These are phyloP conservation scores for Parnassius apollo DNA, from an alignment of 2,888 invertebrate genomes.

Conservation along the genomic window DNA sequence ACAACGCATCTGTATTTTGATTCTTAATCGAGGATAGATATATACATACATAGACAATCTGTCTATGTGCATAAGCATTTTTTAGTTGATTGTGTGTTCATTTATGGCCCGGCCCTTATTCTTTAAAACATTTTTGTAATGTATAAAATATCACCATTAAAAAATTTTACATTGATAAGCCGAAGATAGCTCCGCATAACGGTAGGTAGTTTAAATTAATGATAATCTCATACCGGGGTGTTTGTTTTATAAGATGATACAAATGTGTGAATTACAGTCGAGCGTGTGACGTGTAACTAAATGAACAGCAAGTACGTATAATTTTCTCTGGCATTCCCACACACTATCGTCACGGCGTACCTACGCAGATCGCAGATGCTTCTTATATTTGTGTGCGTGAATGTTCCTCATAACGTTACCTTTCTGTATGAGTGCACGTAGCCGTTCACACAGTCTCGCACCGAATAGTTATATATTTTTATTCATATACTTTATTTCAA, in stretches of 20 bases:
- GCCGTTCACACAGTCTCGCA: slow-evolving; percentile 41
- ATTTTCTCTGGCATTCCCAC: slow-evolving; percentile 77
- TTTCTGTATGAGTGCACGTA: slow-evolving; percentile 60
- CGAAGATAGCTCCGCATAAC: slow-evolving; percentile 42
- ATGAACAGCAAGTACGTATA: slow-evolving; percentile 72
- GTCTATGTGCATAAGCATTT: too few species aligned
- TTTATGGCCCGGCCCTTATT: too few species aligned
- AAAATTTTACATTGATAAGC: slow-evolving; percentile 30
- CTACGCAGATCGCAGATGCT: slow-evolving; percentile 56
- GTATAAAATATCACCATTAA: slow-evolving; percentile 14
- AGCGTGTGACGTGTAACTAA: slow-evolving; percentile 53
- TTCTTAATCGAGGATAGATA: too few species aligned
- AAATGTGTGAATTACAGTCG: slow-evolving; percentile 72
- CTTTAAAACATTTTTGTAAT: too few species aligned
- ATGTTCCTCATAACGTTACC: slow-evolving; percentile 28
- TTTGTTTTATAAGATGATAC: slow-evolving; percentile 70
- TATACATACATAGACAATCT: too few species aligned
- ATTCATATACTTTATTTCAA: slow-evolving; percentile 39
- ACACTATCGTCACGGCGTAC: slow-evolving; percentile 57
- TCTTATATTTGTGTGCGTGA: slow-evolving; percentile 34
- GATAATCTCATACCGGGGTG: slow-evolving; percentile 59
- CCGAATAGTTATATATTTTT: slow-evolving; percentile 27
- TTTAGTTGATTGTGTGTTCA: too few species aligned
- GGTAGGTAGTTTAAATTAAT: slow-evolving; percentile 55
- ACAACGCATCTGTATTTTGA: too few species aligned